These are phyloP conservation scores for Calameuta filiformis DNA, from an alignment of 2,888 invertebrate species.

Conservation along the genomic window DNA sequence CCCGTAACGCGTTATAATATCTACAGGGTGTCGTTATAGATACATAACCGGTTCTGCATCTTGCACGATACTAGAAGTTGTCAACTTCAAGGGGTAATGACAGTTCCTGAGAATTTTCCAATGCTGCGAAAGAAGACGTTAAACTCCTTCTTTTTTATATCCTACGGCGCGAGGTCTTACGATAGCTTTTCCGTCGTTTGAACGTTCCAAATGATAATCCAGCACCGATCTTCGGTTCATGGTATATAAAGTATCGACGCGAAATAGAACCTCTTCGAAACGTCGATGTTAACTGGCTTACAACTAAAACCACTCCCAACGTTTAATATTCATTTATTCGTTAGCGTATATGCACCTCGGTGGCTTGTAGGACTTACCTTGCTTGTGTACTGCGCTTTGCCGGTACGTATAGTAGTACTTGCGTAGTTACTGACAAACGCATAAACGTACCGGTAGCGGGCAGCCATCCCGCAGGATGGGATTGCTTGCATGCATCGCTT, in stretches of 20 bases:
- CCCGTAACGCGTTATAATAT: neutral
- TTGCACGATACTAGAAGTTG: neutral
- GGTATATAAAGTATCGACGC: neutral
- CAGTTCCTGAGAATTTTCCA: neutral
- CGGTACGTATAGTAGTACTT: neutral
- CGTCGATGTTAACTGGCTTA: conserved; percentile 11
- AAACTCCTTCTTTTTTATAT: neutral
- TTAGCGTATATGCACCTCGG: conserved; percentile 8
- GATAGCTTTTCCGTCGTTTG: neutral
- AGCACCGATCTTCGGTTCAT: neutral
- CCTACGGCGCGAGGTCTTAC: neutral
- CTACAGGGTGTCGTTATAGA: neutral
- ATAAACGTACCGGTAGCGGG: conserved; percentile 6
- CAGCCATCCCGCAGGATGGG: neutral
- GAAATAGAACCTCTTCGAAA: conserved; percentile 5
- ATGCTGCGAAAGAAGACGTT: neutral
- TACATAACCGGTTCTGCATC: neutral
- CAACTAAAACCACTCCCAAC: conserved; percentile 14
- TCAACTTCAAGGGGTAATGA: neutral
- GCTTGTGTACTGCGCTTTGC: neutral
- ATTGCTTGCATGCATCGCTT: neutral
- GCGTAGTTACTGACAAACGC: neutral
- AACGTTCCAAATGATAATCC: neutral
- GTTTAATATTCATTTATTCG: conserved; percentile 13
- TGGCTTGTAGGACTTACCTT: neutral